Base-by-base conservation (phyloP, 2,113 vertebrate species). In the Bostrychus sinensis region DNA sequence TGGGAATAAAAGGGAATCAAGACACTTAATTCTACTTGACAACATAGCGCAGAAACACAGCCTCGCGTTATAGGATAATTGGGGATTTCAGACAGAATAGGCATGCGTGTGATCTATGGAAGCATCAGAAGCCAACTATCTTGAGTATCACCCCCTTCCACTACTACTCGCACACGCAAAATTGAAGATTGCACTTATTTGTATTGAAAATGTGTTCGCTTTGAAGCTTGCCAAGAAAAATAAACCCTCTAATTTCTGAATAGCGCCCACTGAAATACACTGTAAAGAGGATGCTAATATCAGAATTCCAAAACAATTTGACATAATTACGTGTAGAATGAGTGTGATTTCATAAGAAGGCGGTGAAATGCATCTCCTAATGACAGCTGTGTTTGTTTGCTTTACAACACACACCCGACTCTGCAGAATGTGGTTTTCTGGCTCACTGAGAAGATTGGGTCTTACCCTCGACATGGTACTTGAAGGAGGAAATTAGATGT, bases 211-310 rank as follows among this genome's bases (percentile, higher is more conserved):
- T 78, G 53, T 81, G 62, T 81, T 66, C 62, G 50, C 85, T 88
- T 83, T 81, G 72, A 80, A 81, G 60, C 28, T 65, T 82, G 79
- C 73, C 62, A 81, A 84, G 65, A 77, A 69, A 85, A 82, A 80
- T 68, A 82, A 77, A 67, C 50, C 41, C 23, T 38, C 17, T 77
- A 74, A 82, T 82, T 80, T 75, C 46, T 58, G 56, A 84, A 62
- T 68, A 76, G 83, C 48, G 81, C 46, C 70, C 36, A 72, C 55
- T 76, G 62, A 72, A 62, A 77, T 43, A 39, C 38, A 55, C 36
- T 75, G 66, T 59, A 80, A 85, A 85, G 77, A 60, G 70, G 55
- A 66, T 68, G 42, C 56, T 45, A 34, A 75, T 75, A 86, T 79
- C 67, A 60, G 37, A 67, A 67, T 80, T 32, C 63, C 75, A 74